Base-by-base conservation (phyloP, 2,888 invertebrate genomes). In the Anorthoa munda region DNA sequence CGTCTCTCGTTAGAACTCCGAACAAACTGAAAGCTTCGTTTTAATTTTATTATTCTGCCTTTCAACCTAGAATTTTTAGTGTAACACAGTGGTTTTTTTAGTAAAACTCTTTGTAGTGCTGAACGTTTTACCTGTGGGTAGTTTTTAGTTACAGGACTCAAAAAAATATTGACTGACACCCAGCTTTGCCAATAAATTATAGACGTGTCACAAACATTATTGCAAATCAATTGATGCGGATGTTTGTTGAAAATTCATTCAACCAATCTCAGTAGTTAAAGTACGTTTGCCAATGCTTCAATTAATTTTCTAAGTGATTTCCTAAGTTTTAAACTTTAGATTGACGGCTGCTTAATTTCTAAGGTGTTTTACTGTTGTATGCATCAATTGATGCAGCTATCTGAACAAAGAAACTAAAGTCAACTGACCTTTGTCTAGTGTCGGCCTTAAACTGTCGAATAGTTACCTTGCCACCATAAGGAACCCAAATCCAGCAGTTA, bases 401-500 rank as follows among this genome's bases (percentile, higher is more conserved):
- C 23, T 15, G 55, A 56, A 23, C 55, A 9, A 3, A 23, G 13
- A 39, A 39, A 39, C 39, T 39, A 9, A 0, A 39, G 21, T 51
- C n/a, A n/a, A 9, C 12, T 39, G 51, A 51, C 51, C 51, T 50
- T 50, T 51, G 9, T 9, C n/a, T 5, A 59, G n/a, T 39, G 0
- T 5, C 7, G 39, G 7, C 7, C n/a, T 15, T 60, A 60, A 0
- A 50, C 13, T 21, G 17, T 31, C 26, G 26, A 13, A 48, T 26
- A 58, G 0, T 17, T 26, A 21, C 4, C 21, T 31, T 26, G 5
- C 39, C 11, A 9, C 15, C 17, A 4, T 26, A 67, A 53, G 69
- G 85, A 86, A 77, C 82, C 75, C 85, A 68, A 80, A 72, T 12
- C 31, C 58, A 82, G 80, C 68, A 69, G 81, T 79, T 86, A 82